Evolutionary conservation across 1,140 invertebrate genomes (phyloP), one percentile per base, ranked within the genome.

Genomic region (Drosophila pandora): DNA sequence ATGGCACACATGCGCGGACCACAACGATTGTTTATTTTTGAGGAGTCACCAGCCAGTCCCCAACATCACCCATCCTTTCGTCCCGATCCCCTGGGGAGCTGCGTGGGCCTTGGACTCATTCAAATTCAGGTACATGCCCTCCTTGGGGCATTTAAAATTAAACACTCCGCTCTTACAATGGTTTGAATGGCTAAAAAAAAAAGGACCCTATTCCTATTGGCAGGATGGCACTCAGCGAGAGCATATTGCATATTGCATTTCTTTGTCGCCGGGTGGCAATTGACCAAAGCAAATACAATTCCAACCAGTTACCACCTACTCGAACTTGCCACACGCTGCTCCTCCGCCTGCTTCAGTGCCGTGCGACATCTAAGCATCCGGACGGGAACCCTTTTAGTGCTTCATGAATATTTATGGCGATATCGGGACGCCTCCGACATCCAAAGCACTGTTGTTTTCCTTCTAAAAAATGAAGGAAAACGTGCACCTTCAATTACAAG

Each of bases 331-430:
- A 52, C 41, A 12, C 3, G 49, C 39, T 25, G 25, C 37, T 13
- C 25, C 28, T 37, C n/a, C 47, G 12, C 12, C 37, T 45, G 30
- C 61, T 41, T 37, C 59, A 32, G 75, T 79, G 32, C 12, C 41
- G 6, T 43, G 41, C 41, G 41, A 43, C 41, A 43, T 43, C 41
- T 21, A 73, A 84, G 47, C 69, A 81, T 60, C 55, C 64, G 70
- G 47, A 56, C 78, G 79, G 73, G 64, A 83, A 83, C 83, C 83
- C 83, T 88, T 88, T 88, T 88, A 88, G 84, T 79, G 83, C 79
- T 79, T 83, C 83, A 88, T 88, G 83, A 88, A 88, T 88, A 88
- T 88, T 88, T 88, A 88, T 88, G 83, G 55, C 49, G 61, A 48
- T 60, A 64, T 55, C 21, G 59, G 43, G 45, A 34, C 48, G 49